Base-by-base conservation (phyloP, 2,113 vertebrate genomes). In the Siniperca knerii region DNA sequence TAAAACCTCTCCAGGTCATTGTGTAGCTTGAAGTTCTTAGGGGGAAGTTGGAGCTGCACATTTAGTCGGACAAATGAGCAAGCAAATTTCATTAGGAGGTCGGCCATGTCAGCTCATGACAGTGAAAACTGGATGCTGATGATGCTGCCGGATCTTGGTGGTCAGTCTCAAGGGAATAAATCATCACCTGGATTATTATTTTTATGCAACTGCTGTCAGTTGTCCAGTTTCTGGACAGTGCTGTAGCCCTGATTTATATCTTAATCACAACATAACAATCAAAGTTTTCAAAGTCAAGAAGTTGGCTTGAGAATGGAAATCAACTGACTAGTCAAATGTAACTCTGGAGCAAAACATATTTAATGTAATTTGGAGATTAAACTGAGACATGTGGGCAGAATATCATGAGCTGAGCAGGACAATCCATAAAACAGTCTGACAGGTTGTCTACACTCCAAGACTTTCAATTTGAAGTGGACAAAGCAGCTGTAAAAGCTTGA, bases 301-400 rank as follows among this genome's bases (percentile, higher is more conserved):
- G 13, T 48, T 75, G 68, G 46, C n/a, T 58, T 66, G 80, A 73
- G 90, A 87, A 91, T 76, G 70, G 20, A 90, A 92, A 92, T 93
- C 94, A 94, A 73, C 87, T 93, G 94, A 95, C 89, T 83, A 73
- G 58, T 88, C 46, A 81, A 94, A 83, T 88, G 83, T 68, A 76
- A 66, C 85, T 88, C 76, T 73, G 67, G 33, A 82, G 78, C 48
- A 84, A 89, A 93, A 76, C 69, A 86, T 23, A 70, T 42, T 79
- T 92, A 93, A 93, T 90, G 58, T 10, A n/a, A 93, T 95, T 95
- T 89, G 44, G 33, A 76, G 81, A 88, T 92, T 91, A 94, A 93
- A 88, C 65, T 42, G 67, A 85, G 75, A 75, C 89, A 89, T 91
- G 90, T 87, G 92, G 91, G 87, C 33, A 50, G 46, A 76, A 42